These are phyloP conservation scores for Misgurnus anguillicaudatus DNA, from an alignment of 2,113 vertebrate species.

Conservation along the genomic window DNA sequence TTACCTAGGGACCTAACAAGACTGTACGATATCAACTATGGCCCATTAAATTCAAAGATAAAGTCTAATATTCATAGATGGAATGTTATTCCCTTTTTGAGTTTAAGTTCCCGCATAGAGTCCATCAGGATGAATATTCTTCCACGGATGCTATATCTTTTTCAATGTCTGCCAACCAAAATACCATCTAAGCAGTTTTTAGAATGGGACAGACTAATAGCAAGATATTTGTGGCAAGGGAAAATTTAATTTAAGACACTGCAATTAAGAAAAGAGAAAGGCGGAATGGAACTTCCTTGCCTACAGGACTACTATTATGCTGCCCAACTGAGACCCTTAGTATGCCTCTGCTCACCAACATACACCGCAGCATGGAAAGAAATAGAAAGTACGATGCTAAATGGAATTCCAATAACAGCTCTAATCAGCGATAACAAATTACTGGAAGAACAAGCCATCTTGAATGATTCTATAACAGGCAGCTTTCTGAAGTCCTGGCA, in stretches of 20 bases:
- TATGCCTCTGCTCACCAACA: not conserved
- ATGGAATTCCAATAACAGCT: too few species aligned
- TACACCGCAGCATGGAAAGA: not conserved
- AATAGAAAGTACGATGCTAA: not conserved
- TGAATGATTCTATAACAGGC: too few species aligned
- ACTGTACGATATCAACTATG: too few species aligned
- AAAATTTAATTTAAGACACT: not conserved
- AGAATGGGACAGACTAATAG: not conserved
- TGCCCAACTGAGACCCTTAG: not conserved
- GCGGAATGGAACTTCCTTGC: not conserved
- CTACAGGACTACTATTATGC: not conserved
- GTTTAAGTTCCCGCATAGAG: not conserved
- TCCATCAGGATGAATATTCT: not conserved
- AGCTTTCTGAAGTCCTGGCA: too few species aligned
- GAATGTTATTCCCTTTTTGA: too few species aligned
- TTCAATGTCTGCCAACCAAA: not conserved
- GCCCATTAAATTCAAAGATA: too few species aligned
- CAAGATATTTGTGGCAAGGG: too few species aligned
- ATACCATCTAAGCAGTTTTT: not conserved
- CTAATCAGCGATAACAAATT: too few species aligned
- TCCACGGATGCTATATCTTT: not conserved
- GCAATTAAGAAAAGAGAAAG: not conserved
- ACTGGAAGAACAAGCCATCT: too few species aligned
- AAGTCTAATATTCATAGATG: too few species aligned
- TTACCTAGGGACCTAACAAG: too few species aligned